Evolutionary conservation across 2,113 vertebrate species (phyloP).

Genomic region (Hippolais icterina): DNA sequence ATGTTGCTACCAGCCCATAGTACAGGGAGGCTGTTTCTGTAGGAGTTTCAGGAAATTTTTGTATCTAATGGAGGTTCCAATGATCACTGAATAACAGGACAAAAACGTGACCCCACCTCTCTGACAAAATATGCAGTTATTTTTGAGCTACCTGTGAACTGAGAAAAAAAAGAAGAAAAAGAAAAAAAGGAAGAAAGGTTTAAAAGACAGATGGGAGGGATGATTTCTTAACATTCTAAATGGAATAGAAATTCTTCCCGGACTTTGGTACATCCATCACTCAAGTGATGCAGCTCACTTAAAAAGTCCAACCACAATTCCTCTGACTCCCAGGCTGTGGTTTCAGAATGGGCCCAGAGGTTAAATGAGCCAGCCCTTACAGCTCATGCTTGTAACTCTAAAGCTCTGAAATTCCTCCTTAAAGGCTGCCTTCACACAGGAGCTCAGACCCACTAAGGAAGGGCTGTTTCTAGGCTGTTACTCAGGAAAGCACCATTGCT

Average conservation of each 20-base stretch:
- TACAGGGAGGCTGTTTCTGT: not conserved
- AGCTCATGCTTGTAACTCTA: not conserved
- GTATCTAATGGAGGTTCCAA: not conserved
- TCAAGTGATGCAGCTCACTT: not conserved
- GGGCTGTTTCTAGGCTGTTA: not conserved
- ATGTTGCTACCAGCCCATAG: not conserved
- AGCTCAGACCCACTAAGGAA: not conserved
- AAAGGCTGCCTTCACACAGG: not conserved
- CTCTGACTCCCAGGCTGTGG: not conserved
- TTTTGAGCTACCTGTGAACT: not conserved
- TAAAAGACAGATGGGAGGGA: not conserved
- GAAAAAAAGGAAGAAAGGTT: accelerated
- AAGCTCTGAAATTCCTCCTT: not conserved
- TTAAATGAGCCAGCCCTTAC: not conserved
- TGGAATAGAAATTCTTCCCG: not conserved
- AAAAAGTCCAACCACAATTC: not conserved
- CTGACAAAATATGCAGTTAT: not conserved
- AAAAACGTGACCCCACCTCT: not conserved
- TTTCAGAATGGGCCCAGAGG: not conserved
- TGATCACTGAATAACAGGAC: not conserved
- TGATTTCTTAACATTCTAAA: not conserved
- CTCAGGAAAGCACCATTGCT: not conserved
- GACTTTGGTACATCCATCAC: not conserved
- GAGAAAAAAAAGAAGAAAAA: too few relatives aligned
- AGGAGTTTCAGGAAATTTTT: not conserved